Conservation (phyloP, 2,113 vertebrate species). For the Labeo rohita region DNA sequence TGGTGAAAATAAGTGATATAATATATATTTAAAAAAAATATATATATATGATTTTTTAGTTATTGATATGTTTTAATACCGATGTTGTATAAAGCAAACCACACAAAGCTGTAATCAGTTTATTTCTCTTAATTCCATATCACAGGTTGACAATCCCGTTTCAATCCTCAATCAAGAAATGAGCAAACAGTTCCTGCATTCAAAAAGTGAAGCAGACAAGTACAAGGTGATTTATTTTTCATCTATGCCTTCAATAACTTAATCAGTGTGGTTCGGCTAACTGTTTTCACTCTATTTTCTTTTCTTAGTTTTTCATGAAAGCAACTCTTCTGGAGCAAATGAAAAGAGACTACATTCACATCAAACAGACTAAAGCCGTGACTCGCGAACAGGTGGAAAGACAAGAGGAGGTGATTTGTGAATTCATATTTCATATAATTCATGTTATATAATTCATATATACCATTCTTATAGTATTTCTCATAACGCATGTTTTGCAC, state of each 20-base stretch:
- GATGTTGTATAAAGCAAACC: not conserved
- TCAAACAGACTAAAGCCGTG: slow-evolving; percentile 85
- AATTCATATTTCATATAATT: not conserved
- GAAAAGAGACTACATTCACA: slow-evolving; percentile 89
- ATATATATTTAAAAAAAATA: no score
- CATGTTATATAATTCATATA: no score
- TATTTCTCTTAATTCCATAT: slow-evolving; percentile 49
- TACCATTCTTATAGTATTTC: no score
- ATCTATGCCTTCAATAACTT: not conserved
- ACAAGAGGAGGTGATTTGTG: slow-evolving; percentile 74
- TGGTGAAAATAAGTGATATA: not conserved
- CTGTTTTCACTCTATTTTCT: not conserved
- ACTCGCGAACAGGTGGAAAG: slow-evolving; percentile 80
- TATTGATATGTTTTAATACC: not conserved
- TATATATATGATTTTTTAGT: not conserved
- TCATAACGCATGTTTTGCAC: not conserved
- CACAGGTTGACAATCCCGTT: slow-evolving; percentile 91
- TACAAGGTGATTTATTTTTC: slow-evolving; percentile 82
- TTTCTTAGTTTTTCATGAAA: slow-evolving; percentile 90
- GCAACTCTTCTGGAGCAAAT: slow-evolving; percentile 92
- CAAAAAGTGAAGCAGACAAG: slow-evolving; percentile 90
- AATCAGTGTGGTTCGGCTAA: not conserved
- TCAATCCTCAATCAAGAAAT: slow-evolving; percentile 92
- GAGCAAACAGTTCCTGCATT: slow-evolving; percentile 92
- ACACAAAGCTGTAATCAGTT: not conserved